These are phyloP conservation scores for Anarhynchus alexandrinus DNA, from an alignment of 2,113 vertebrate genomes.

Conservation along the genomic window DNA sequence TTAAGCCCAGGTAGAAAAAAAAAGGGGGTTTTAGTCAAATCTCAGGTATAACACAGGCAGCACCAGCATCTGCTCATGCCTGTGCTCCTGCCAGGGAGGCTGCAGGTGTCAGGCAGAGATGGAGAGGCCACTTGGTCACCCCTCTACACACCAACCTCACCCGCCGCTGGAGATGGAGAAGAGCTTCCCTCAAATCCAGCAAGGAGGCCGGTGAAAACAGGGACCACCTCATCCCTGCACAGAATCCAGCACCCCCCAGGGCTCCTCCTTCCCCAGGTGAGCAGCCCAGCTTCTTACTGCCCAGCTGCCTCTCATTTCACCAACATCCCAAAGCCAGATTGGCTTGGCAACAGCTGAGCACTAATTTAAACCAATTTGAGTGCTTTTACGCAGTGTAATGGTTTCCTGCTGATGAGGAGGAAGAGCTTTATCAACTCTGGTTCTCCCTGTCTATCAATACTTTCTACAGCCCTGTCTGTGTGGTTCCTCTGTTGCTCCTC, in stretches of 20 bases:
- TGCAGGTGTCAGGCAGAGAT: rapidly evolving
- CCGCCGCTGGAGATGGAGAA: not conserved
- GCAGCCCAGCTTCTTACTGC: too few relatives aligned
- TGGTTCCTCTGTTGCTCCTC: rapidly evolving
- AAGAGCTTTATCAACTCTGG: rapidly evolving
- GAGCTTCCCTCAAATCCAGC: not conserved
- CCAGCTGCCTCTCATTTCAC: not conserved
- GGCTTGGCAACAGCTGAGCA: not conserved
- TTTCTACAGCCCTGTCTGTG: rapidly evolving
- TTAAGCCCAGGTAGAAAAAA: not conserved
- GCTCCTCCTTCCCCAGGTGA: too few relatives aligned
- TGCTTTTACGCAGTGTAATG: rapidly evolving
- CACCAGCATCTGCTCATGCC: not conserved
- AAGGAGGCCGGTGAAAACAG: too few relatives aligned
- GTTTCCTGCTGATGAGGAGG: not conserved
- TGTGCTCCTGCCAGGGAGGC: not conserved
- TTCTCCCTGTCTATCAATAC: rapidly evolving
- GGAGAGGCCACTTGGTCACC: rapidly evolving
- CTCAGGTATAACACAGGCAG: not conserved
- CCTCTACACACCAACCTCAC: too few relatives aligned
- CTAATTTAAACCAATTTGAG: not conserved
- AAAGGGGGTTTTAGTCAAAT: not conserved
- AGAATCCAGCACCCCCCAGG: too few relatives aligned
- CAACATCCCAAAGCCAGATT: not conserved
- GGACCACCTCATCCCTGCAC: rapidly evolving